Evolutionary conservation across 2,888 invertebrate species (phyloP).

Genomic region (Byasa hedistus): DNA sequence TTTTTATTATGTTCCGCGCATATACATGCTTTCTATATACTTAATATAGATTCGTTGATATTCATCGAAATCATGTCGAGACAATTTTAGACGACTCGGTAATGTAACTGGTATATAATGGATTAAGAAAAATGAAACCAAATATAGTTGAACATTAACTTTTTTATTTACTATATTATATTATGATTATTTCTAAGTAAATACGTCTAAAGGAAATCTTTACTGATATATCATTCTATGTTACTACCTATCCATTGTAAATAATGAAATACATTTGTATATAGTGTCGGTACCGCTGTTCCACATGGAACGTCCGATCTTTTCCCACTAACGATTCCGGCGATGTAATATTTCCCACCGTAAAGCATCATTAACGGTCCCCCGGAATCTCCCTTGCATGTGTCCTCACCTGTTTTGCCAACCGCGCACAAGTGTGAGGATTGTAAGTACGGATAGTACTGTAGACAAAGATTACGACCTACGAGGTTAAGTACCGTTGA

Average conservation of each 20-base stretch:
- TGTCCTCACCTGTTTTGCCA: conserved; percentile 64
- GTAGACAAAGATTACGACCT: conserved; percentile 54
- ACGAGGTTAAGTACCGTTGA: conserved; percentile 65
- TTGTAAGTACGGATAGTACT: conserved; percentile 54
- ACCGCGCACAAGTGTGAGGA: conserved; percentile 65
- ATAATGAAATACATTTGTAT: conserved; percentile 66
- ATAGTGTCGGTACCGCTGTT: conserved; percentile 65
- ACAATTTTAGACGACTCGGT: too few species aligned
- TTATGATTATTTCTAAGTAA: too few species aligned
- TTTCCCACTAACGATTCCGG: conserved; percentile 71
- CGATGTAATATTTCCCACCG: conserved; percentile 59
- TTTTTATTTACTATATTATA: background rate
- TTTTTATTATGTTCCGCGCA: too few species aligned
- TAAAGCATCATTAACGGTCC: conserved; percentile 69
- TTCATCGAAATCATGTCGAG: too few species aligned
- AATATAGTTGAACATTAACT: background rate
- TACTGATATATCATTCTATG: conserved; percentile 28
- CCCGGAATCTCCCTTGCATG: conserved; percentile 73
- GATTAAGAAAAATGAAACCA: background rate
- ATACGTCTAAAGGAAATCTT: background rate
- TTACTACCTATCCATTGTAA: conserved; percentile 55
- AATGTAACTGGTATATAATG: too few species aligned
- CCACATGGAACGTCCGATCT: conserved; percentile 67
- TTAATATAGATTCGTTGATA: too few species aligned
- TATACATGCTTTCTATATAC: too few species aligned